These are phyloP conservation scores for Zaprionus inermis DNA, from an alignment of 1,140 invertebrate genomes.

Conservation along the genomic window DNA sequence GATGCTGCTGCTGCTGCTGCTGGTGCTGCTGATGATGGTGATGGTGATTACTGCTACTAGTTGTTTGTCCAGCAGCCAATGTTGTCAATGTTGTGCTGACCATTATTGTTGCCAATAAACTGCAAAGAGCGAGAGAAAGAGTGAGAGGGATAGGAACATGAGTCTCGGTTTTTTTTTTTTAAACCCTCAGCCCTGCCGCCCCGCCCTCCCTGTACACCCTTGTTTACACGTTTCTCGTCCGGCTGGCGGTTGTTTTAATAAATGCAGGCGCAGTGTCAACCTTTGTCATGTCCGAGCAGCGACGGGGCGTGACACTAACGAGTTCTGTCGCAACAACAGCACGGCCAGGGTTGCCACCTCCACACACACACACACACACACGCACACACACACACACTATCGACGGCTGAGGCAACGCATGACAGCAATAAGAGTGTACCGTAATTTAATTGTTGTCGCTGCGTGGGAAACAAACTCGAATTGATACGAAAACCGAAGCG, in stretches of 20 bases:
- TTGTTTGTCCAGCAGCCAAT: slow-evolving; percentile 83
- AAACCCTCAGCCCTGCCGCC: too few relatives aligned
- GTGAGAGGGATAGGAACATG: neutral
- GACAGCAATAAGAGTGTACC: neutral
- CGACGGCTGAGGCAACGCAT: too few relatives aligned
- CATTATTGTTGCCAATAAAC: slow-evolving; percentile 84
- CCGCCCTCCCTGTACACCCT: neutral
- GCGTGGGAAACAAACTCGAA: neutral
- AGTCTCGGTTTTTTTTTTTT: neutral
- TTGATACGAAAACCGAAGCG: neutral
- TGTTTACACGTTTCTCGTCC: slow-evolving; percentile 56
- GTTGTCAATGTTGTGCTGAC: slow-evolving; percentile 84
- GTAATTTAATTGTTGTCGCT: neutral
- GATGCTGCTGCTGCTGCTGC: slow-evolving; percentile 57
- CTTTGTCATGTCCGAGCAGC: slow-evolving; percentile 74
- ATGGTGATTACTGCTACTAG: slow-evolving; percentile 83
- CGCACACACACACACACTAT: too few relatives aligned
- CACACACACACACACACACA: too few relatives aligned
- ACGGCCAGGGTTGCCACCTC: too few relatives aligned
- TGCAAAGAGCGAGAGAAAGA: slow-evolving; percentile 42
- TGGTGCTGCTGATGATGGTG: slow-evolving; percentile 72
- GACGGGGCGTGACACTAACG: slow-evolving; percentile 76
- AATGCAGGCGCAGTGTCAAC: slow-evolving; percentile 74
- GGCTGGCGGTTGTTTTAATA: slow-evolving; percentile 73
- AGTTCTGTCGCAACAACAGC: slow-evolving; percentile 50